Evolutionary conservation across 1,140 invertebrate genomes (phyloP).

Genomic region (Anthonomus grandis): DNA sequence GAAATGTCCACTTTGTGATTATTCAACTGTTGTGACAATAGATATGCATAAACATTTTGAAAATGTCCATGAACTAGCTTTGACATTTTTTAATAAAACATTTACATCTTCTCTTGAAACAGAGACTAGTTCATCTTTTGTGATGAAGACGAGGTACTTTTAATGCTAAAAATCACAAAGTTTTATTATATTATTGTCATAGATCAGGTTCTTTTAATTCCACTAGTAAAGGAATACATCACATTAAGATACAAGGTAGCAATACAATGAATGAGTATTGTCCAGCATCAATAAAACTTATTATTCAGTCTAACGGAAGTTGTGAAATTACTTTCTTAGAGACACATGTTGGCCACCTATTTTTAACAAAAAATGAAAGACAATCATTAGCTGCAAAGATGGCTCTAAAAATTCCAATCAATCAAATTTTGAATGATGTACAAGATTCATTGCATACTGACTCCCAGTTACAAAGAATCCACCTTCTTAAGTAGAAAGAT

Average conservation of each 20-base stretch:
- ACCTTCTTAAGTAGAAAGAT: constrained; percentile 13
- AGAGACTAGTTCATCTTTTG: too few species aligned
- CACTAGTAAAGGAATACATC: constrained; percentile 6
- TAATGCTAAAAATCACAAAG: too few species aligned
- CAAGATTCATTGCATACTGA: neutral
- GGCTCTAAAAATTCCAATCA: constrained; percentile 4
- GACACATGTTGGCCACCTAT: constrained; percentile 17
- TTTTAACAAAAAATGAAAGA: neutral
- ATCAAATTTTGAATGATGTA: constrained; percentile 7
- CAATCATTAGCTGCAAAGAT: neutral
- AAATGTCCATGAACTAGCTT: too few species aligned
- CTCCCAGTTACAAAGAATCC: neutral
- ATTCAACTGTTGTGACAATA: too few species aligned
- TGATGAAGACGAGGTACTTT: too few species aligned
- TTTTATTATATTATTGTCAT: constrained; percentile 14
- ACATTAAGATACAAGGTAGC: constrained; percentile 14
- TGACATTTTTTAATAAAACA: too few species aligned
- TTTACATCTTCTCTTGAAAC: too few species aligned
- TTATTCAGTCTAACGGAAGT: neutral
- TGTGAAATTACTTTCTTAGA: neutral
- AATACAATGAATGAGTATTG: constrained; percentile 20
- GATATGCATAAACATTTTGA: too few species aligned
- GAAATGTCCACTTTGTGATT: too few species aligned
- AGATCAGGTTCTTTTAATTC: constrained; percentile 6
- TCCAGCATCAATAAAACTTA: constrained; percentile 9